Evolutionary conservation across 1,140 invertebrate species (phyloP), one percentile per base, ranked within the genome.

Genomic region (Drosophila prosaltans): DNA sequence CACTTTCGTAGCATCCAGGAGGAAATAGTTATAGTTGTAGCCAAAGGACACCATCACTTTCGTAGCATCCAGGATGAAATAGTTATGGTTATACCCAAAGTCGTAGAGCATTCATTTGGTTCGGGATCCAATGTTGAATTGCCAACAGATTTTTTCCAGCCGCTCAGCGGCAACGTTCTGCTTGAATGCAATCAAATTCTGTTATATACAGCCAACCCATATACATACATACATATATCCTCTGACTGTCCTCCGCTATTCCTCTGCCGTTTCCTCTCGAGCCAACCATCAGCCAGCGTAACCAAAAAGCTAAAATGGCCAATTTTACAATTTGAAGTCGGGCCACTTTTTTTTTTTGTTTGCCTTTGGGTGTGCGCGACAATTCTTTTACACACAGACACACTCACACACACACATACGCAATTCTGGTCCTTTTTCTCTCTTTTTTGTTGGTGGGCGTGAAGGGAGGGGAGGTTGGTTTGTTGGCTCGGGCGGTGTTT

Each of bases 121-220:
- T 45, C 9, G 62, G n/a, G 9, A 24, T 16, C 39, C 9, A 21
- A 48, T 30, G 28, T 68, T 67, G 67, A 69, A 68, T 82, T 74
- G 75, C 43, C 75, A 77, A 48, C 48, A 16, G 75, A 61, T 82
- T 67, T 88, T 88, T 86, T 76, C 69, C 60, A 74, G 77, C 71
- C 71, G 84, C 79, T 80, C 76, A 67, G 76, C 72, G 80, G 59
- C 80, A 73, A 69, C 84, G 84, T 89, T 89, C 84, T 81, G 84
- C 81, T 81, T 89, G 85, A 89, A 85, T 89, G 85, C 81, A 81
- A 68, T 30, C 80, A 79, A 89, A 89, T 84, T 80, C 77, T 89
- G 85, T 89, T 89, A 89, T 65, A 74, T 59, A 45, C 48, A 64
- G 65, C 67, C 39, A 69, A 40, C 61, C 67, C 16, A 16, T 16